phyloP scores from a whole-genome alignment of 1,140 invertebrate species.

The Anastrepha obliqua region DNA sequence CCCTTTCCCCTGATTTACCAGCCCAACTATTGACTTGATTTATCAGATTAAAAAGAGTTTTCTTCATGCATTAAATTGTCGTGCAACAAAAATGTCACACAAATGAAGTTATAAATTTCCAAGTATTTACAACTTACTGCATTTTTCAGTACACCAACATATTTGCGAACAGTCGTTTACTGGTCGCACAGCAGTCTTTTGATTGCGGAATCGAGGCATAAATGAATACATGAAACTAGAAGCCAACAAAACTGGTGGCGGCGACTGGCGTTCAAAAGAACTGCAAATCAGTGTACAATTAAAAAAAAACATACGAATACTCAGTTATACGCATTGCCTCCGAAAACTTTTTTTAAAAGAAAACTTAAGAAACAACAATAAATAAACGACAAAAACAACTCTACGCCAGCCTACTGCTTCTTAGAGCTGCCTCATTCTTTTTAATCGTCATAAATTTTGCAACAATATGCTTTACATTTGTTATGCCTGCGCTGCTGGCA shows the following conservation, averaged over 20 bases:
- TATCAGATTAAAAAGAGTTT: background rate
- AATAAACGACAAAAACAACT: background rate
- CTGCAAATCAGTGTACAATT: background rate
- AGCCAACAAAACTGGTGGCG: background rate
- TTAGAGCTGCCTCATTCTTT: background rate
- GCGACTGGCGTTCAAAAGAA: background rate
- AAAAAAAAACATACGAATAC: background rate
- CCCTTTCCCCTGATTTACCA: too few relatives aligned
- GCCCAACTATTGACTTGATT: constrained; percentile 1
- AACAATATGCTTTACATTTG: background rate
- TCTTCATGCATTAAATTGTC: background rate
- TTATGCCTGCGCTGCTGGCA: background rate
- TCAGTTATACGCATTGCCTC: background rate
- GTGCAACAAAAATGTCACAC: background rate
- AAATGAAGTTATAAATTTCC: constrained; percentile 44
- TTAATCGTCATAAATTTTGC: constrained; percentile 23
- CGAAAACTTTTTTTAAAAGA: background rate
- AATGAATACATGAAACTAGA: too few relatives aligned
- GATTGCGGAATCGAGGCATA: background rate
- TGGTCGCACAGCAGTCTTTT: background rate
- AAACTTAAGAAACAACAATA: background rate
- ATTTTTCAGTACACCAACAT: background rate
- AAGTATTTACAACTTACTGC: background rate
- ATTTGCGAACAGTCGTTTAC: background rate
- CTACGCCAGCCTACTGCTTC: too few relatives aligned